These are phyloP conservation scores for Papilio polyxenes DNA, from an alignment of 1,140 invertebrate species.

Conservation along the genomic window DNA sequence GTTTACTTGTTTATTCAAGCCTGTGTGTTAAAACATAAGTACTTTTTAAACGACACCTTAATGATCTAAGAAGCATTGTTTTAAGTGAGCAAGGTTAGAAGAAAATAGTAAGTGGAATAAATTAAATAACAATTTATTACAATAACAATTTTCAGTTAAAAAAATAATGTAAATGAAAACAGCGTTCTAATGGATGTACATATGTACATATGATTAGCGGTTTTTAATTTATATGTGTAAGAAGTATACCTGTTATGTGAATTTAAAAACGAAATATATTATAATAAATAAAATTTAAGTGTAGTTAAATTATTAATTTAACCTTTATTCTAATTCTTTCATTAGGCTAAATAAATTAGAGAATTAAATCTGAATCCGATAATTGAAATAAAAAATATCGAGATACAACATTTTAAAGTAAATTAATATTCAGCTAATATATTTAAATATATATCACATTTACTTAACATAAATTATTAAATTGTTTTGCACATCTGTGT, in stretches of 20 bases:
- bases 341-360: neutral
- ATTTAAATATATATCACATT: neutral
- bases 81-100: neutral
- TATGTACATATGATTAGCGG: neutral
- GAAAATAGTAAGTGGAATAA: neutral
- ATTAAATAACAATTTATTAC: neutral
- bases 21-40: neutral
- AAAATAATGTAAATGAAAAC: neutral
- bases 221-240: too few species aligned
- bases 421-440: neutral
- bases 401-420: neutral
- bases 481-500: slow-evolving; percentile 1
- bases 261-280: too few species aligned
- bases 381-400: neutral
- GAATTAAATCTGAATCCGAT: neutral
- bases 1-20: slow-evolving; percentile 22
- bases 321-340: neutral
- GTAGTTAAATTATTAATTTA: neutral
- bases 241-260: too few species aligned
- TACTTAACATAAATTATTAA: neutral
- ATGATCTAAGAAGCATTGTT: slow-evolving; percentile 5
- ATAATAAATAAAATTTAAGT: too few species aligned
- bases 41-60: slow-evolving; percentile 4
- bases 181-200: neutral
- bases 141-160: neutral